Evolutionary conservation across 2,888 invertebrate species (phyloP).

Genomic region (Arctia plantaginis): DNA sequence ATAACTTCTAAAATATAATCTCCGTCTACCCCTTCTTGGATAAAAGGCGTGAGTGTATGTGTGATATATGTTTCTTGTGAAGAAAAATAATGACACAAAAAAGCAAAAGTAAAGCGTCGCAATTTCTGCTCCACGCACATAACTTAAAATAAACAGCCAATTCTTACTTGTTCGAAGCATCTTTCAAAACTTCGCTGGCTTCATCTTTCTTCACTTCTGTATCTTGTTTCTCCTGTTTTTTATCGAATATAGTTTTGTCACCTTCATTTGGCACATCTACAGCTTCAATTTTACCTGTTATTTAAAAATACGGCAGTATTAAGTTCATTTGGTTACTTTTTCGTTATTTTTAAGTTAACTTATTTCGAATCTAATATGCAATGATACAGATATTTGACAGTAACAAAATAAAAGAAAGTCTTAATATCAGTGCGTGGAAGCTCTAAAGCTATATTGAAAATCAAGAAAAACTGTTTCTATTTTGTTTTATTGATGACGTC

Average conservation of each 20-base stretch:
- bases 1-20: no score
- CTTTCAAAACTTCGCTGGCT: constrained; percentile 49
- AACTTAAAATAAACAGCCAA: not conserved
- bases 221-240: constrained; percentile 45
- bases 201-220: constrained; percentile 44
- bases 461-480: not conserved
- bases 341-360: not conserved
- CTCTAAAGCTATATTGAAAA: no score
- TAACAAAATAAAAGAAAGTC: no score
- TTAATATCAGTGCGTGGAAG: no score
- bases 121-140: not conserved
- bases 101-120: no score
- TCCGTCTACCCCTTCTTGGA: no score
- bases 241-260: constrained; percentile 64
- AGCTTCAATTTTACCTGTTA: constrained; percentile 61
- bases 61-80: no score
- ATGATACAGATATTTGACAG: not conserved
- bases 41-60: no score
- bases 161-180: constrained; percentile 59
- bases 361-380: no score
- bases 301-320: not conserved
- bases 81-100: no score
- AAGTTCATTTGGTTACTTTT: not conserved
- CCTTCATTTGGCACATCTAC: constrained; percentile 56
- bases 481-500: no score